These are phyloP conservation scores for Iguana delicatissima DNA, from an alignment of 2,797 vertebrate genomes.

Conservation along the genomic window DNA sequence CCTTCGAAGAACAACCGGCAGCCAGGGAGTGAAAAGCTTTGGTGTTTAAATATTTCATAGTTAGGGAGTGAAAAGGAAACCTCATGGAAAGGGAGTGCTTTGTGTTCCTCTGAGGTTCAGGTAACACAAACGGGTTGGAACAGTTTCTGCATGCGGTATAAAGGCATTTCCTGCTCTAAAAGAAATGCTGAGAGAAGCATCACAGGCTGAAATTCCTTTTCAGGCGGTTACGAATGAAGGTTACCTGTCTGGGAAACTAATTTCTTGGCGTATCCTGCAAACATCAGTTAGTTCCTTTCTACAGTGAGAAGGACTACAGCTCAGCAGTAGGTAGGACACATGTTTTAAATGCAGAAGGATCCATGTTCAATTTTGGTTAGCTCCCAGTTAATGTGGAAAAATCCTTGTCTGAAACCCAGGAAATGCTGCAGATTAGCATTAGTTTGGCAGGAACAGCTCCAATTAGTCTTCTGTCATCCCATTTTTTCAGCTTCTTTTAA, in stretches of 20 bases:
- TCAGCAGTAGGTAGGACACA: neutral
- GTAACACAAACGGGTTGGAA: neutral
- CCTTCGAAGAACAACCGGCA: accelerated
- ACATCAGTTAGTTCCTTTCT: neutral
- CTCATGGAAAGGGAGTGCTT: constrained; percentile 22
- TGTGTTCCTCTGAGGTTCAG: neutral
- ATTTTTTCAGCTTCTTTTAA: too few species aligned
- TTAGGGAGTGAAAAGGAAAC: neutral
- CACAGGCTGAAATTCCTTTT: neutral
- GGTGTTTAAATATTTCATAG: constrained; percentile 73
- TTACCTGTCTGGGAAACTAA: too few species aligned
- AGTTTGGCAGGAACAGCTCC: too few species aligned
- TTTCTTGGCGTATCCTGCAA: neutral
- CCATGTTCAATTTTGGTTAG: neutral
- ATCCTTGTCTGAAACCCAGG: too few species aligned
- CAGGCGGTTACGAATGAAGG: neutral
- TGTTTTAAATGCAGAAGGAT: neutral
- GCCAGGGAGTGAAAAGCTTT: constrained; percentile 14
- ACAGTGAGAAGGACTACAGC: neutral
- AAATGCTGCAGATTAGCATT: too few species aligned
- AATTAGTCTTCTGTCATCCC: too few species aligned
- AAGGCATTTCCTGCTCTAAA: neutral
- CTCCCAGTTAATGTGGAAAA: too few species aligned
- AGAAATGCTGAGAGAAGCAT: neutral
- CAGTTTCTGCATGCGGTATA: too few species aligned